Percentiles rank a stretch among this genome's conserved stretches.
Evolutionary conservation across 2,113 vertebrate species (phyloP).

Genomic region (Candoia aspera): DNA sequence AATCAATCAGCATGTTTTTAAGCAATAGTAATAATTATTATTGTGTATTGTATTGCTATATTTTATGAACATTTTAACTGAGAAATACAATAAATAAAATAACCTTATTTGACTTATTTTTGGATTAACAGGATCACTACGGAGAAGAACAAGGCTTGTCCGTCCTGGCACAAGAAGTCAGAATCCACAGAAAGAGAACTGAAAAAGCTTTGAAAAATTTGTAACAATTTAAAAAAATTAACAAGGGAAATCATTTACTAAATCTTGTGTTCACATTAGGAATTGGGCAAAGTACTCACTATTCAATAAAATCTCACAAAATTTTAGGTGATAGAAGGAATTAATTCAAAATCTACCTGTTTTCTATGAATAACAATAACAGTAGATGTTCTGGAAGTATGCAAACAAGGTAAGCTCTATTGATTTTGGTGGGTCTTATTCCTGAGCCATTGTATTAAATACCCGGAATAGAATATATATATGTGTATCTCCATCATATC

Average conservation of each 20-base stretch:
- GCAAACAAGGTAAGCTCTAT: not conserved
- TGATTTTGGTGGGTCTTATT: not conserved
- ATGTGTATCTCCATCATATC: conserved; percentile 5
- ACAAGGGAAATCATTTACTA: conserved; percentile 39
- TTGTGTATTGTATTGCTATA: not conserved
- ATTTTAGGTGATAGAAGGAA: conserved; percentile 37
- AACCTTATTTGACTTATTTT: not conserved
- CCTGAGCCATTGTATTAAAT: not conserved
- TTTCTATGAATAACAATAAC: conserved; percentile 42
- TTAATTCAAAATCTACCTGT: conserved; percentile 57
- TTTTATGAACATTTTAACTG: not conserved
- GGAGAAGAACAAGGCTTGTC: conserved; percentile 71
- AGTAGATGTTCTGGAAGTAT: not conserved
- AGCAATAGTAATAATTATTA: not conserved
- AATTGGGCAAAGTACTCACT: conserved; percentile 23
- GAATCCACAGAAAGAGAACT: conserved; percentile 39
- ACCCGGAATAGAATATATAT: conserved; percentile 25
- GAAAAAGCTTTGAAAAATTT: conserved; percentile 31
- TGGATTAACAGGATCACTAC: conserved; percentile 60
- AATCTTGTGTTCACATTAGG: conserved; percentile 47
- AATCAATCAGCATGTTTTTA: not conserved
- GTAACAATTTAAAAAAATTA: not conserved
- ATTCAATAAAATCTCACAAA: not conserved
- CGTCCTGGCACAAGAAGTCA: conserved; percentile 34
- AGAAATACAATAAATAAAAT: not conserved